Evolutionary conservation across 2,797 vertebrate genomes (phyloP).

Genomic region (Macropodus opercularis): DNA sequence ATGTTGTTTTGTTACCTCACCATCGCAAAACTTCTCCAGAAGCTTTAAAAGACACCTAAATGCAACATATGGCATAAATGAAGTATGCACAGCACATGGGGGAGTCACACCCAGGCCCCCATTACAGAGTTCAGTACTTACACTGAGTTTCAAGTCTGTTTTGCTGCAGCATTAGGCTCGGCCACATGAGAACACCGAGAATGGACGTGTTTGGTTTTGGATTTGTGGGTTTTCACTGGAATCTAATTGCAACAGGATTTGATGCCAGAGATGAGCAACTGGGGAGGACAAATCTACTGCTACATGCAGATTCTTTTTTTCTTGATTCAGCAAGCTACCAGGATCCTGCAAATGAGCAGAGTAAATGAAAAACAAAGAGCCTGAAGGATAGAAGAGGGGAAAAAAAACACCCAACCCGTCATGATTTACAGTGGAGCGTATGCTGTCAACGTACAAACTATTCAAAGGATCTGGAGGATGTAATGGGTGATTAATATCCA

Average conservation of each 20-base stretch:
- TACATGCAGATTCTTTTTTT: slow-evolving; percentile 47
- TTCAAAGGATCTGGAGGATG: neutral
- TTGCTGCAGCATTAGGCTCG: neutral
- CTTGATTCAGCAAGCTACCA: slow-evolving; percentile 56
- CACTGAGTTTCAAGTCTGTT: neutral
- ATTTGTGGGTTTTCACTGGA: slow-evolving; percentile 26
- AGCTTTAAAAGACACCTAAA: too few species aligned
- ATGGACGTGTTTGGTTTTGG: slow-evolving; percentile 34
- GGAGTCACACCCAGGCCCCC: neutral
- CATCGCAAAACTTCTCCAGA: too few species aligned
- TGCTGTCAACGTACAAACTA: slow-evolving; percentile 25
- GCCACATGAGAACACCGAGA: slow-evolving; percentile 11
- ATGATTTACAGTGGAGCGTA: slow-evolving; percentile 31
- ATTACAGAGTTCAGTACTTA: neutral
- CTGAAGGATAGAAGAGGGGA: slow-evolving; percentile 10
- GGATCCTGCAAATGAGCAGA: slow-evolving; percentile 31
- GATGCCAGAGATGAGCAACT: slow-evolving; percentile 41
- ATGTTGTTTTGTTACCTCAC: too few species aligned
- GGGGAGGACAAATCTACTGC: slow-evolving; percentile 35
- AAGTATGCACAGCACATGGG: neutral
- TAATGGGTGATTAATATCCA: neutral
- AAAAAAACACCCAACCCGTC: slow-evolving; percentile 3
- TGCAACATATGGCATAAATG: slow-evolving; percentile 6
- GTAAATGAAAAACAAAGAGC: slow-evolving; percentile 30
- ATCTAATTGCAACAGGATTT: slow-evolving; percentile 46